These are phyloP conservation scores for Natrix natrix DNA, from an alignment of 2,797 vertebrate genomes.

Conservation along the genomic window DNA sequence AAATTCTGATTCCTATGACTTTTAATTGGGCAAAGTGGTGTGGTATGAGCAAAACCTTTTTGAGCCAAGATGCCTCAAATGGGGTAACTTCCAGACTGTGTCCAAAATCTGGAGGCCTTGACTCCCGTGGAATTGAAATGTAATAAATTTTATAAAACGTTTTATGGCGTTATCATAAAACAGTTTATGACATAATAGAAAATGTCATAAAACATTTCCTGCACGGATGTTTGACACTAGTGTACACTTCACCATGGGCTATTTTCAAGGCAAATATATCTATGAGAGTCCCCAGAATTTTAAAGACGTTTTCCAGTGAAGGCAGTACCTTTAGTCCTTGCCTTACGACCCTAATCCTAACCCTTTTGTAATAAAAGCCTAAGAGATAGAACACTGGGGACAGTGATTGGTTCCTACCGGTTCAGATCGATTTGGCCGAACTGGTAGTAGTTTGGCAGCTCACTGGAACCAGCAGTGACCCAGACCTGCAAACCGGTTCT, in stretches of 20 bases:
- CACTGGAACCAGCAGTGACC: no score
- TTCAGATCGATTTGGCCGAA: no score
- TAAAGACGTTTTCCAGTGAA: background rate
- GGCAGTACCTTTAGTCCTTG: background rate
- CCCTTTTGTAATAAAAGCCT: constrained; percentile 40
- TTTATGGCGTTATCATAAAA: background rate
- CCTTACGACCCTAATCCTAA: background rate
- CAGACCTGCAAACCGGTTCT: no score
- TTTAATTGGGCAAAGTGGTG: background rate
- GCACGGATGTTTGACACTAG: background rate
- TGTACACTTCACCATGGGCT: background rate
- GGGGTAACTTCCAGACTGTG: background rate
- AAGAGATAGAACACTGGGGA: constrained; percentile 51
- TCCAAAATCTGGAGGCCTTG: background rate
- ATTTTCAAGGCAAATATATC: background rate
- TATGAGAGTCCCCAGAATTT: background rate
- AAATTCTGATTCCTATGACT: background rate
- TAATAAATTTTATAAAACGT: background rate
- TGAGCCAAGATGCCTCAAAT: background rate
- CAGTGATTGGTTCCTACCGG: background rate
- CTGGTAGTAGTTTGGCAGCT: no score
- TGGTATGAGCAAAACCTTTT: background rate
- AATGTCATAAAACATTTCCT: background rate
- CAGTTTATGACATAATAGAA: background rate
- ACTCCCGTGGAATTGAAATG: background rate